Base-by-base conservation (phyloP, 2,888 invertebrate genomes). In the Myopa testacea region DNA sequence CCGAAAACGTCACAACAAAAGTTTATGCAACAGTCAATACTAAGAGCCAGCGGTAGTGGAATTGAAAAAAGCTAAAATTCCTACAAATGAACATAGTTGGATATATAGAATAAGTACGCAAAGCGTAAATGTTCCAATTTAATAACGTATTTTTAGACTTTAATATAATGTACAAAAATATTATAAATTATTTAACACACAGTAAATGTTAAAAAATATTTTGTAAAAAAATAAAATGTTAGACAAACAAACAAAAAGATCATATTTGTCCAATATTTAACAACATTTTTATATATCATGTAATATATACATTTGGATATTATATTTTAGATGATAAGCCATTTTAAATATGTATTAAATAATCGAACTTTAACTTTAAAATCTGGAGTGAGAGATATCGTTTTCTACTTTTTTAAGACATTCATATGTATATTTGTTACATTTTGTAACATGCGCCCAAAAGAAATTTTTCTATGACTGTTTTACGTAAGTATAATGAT, bases 1-100 rank as follows among this genome's bases (percentile, higher is more conserved):
- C 72, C 81, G 78, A 81, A 85, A 75, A 77, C 82, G 40, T 73
- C 85, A 19, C 81, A 77, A 37, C 82, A 78, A 37, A 85, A 85
- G 62, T 73, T 67, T n/a, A 38, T 62, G 34, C 78, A 75, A 62
- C 74, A 78, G 45, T 70, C 69, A 14, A 78, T 63, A 62, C 52
- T n/a, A 82, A 84, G 50, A 84, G 81, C 40, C 78, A 81, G 80
- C 19, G 81, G 81, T 58, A 77, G 72, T 72, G 78, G 80, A 52
- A 81, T 78, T 16, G 78, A 75, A 38, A 52, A 75, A 67, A 75
- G 73, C 58, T 68, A 58, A 75, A 75, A 55, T 19, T 37, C 50
- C 63, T 55, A 16, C 50, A 58, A 71, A 55, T 34, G n/a, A 34
- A 62, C 45, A 12, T 19, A 14, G 8, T 50, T 62, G 10, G 50